Base-by-base conservation (phyloP, 2,797 vertebrate species). In the Semotilus atromaculatus region DNA sequence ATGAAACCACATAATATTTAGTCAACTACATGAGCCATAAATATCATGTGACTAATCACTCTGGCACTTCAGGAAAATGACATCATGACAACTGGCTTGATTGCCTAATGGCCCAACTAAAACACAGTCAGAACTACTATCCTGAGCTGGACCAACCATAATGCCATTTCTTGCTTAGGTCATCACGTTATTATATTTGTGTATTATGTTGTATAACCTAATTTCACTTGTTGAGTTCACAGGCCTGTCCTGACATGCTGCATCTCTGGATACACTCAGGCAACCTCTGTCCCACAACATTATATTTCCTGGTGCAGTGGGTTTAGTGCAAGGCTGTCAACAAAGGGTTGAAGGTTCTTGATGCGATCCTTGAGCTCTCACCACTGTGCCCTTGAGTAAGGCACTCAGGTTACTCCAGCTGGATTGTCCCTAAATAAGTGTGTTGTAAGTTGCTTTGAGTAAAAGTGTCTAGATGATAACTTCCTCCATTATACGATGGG, bases 191-290 rank as follows among this genome's bases (percentile, higher is more conserved):
- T 62, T 48, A 48, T 58, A 36, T 48, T 10, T 1, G 1, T 64
- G 55, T 16, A 36, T 60, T 60, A 31, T 43, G 40, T 64, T 82
- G 40, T 31, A 34, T 64, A 73, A 73, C 29, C 29, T 60, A 26
- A 64, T 26, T 9, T 82, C 3, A 45, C 40, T 34, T 43, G 80
- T 73, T 72, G 23, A 45, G 55, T 64, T 82, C 40, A n/a, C 29
- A 13, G 55, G 43, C 81, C 55, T 82, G 81, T 74, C 18, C 29
- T 64, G 81, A 51, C 81, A 74, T 64, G 81, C 23, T 74, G 31
- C 29, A 51, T 21, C 60, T 45, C 13, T 64, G 29, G 2, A 74
- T 36, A 38, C 70, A 74, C 26, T 40, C 70, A 34, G 40, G 21
- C 36, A 48, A 60, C 26, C 19, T 45, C n/a, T 23, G 21, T 73